Conservation (phyloP, 2,113 vertebrate species). For the Eulemur rufifrons region DNA sequence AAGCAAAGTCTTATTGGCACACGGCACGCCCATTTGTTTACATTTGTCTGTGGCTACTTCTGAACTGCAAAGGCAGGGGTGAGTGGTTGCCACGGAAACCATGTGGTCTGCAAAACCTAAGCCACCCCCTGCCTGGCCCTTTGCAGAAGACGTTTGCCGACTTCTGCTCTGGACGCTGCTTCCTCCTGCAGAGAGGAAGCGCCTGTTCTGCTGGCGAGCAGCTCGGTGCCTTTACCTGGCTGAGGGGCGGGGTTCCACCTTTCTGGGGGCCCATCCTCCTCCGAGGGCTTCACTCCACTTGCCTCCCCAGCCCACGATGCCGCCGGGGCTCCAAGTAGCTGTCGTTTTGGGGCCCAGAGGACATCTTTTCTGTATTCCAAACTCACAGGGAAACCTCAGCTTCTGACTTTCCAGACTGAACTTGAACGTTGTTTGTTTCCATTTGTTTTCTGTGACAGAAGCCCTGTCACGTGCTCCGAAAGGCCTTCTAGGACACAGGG, state of each 20-base stretch:
- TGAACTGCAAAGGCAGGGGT: rapidly evolving
- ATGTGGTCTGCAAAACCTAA: rapidly evolving
- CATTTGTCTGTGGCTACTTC: not conserved
- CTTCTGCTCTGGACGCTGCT: not conserved
- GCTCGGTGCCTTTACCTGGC: rapidly evolving
- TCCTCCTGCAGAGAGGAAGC: rapidly evolving
- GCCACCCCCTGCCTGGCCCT: rapidly evolving
- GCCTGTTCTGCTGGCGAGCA: too few relatives aligned
- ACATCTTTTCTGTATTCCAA: too few relatives aligned
- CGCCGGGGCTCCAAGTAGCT: not conserved
- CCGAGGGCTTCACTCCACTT: rapidly evolving
- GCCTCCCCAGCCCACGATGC: rapidly evolving
- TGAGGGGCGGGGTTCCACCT: rapidly evolving
- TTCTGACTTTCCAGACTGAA: not conserved
- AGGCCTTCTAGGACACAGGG: not conserved
- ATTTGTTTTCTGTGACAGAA: rapidly evolving
- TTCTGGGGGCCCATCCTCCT: not conserved
- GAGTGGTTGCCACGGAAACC: not conserved
- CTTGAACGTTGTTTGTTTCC: not conserved
- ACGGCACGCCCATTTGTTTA: rapidly evolving
- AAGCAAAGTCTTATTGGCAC: rapidly evolving
- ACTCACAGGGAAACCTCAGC: not conserved
- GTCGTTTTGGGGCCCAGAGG: too few relatives aligned
- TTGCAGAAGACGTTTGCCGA: rapidly evolving
- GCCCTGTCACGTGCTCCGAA: not conserved